Evolutionary conservation across 2,888 invertebrate genomes (phyloP).

Genomic region (Sicus ferrugineus): DNA sequence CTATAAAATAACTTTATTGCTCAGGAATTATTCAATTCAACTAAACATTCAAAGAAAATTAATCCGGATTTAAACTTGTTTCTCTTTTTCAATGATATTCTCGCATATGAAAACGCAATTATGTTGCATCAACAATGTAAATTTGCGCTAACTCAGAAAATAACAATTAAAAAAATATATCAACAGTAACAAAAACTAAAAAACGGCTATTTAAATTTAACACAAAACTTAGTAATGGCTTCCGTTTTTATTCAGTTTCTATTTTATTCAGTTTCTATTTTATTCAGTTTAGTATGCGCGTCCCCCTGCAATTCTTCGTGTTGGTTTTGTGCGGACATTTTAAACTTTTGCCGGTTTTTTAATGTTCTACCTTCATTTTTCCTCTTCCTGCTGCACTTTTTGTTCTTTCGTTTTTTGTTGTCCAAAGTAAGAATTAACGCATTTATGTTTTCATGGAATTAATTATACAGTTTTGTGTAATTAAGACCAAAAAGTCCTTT

Average conservation of each 20-base stretch:
- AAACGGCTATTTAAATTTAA: neutral
- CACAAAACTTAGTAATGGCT: neutral
- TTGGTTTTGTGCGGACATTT: neutral
- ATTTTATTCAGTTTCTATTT: too few relatives aligned
- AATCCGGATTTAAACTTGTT: too few relatives aligned
- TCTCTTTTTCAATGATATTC: too few relatives aligned
- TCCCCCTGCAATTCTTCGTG: neutral
- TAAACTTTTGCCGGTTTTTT: neutral
- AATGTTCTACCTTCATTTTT: neutral
- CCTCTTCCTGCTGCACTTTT: neutral
- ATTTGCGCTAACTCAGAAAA: too few relatives aligned
- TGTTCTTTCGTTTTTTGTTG: neutral
- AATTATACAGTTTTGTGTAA: constrained; percentile 23
- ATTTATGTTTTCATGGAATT: constrained; percentile 10
- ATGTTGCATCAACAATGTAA: too few relatives aligned
- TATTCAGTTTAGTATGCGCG: too few relatives aligned
- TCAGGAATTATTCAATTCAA: too few relatives aligned
- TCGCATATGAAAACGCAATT: too few relatives aligned
- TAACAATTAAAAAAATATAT: too few relatives aligned
- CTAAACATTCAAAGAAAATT: too few relatives aligned
- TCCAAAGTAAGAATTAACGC: neutral
- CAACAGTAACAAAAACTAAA: neutral
- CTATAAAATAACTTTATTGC: too few relatives aligned
- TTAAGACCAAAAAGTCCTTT: constrained; percentile 21
- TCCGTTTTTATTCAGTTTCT: neutral